Evolutionary conservation across 2,888 invertebrate genomes (phyloP).

Genomic region (Tipula confusa): DNA sequence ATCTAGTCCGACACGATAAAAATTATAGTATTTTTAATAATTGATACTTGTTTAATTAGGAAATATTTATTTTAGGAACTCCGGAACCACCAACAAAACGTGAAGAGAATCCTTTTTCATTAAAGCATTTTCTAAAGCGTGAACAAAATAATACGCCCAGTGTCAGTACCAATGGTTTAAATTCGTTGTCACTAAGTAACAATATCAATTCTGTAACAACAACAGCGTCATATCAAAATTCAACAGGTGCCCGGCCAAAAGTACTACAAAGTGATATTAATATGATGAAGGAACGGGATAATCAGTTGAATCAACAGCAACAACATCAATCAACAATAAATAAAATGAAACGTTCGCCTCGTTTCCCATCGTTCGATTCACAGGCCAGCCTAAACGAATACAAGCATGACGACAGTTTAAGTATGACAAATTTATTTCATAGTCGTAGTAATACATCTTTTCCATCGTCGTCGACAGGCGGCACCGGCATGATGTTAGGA

Average conservation of each 20-base stretch:
- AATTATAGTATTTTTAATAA: too few species aligned
- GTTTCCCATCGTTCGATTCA: conserved; percentile 50
- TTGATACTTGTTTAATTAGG: too few species aligned
- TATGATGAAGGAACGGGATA: conserved; percentile 33
- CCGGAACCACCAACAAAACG: conserved; percentile 35
- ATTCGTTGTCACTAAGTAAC: neutral
- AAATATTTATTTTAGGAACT: conserved; percentile 31
- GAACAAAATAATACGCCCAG: conserved; percentile 46
- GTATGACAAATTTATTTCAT: conserved; percentile 30
- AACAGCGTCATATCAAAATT: conserved; percentile 36
- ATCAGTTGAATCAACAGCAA: conserved; percentile 34
- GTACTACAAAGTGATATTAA: conserved; percentile 49
- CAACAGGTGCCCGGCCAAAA: conserved; percentile 74
- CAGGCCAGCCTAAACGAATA: conserved; percentile 50
- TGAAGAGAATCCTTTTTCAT: conserved; percentile 78
- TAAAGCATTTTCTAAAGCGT: conserved; percentile 76
- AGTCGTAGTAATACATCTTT: conserved; percentile 28
- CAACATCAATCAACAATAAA: conserved; percentile 31
- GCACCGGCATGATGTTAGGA: neutral
- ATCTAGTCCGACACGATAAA: too few species aligned
- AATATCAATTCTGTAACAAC: neutral
- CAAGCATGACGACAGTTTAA: conserved; percentile 38
- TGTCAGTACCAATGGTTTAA: conserved; percentile 34
- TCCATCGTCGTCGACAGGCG: neutral
- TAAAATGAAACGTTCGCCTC: conserved; percentile 49